Evolutionary conservation across 2,888 invertebrate genomes (phyloP), one percentile per base, ranked within the genome.

Genomic region (Tiliacea citrago): DNA sequence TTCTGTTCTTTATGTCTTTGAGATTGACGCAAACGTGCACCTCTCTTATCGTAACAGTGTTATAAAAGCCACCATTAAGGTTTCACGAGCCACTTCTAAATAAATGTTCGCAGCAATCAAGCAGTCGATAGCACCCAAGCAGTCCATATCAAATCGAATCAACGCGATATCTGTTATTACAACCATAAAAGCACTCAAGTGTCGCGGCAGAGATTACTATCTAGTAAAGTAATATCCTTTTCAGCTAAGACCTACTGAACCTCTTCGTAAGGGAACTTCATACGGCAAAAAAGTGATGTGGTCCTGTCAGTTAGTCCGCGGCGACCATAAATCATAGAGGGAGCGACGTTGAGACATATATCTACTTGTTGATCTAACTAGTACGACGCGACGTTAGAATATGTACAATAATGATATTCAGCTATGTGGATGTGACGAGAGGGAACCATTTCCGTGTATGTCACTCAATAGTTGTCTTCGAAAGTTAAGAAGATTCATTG

Each of bases 161-260:
- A 84, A 75, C 73, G 47, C 51, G 68, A 79, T 77, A 73, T 82
- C 81, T 62, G 84, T 83, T 80, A 82, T 77, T 75, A 81, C 77
- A 68, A 80, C 83, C 82, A 85, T 86, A 88, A 88, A 89, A 86
- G 82, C 81, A 81, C 85, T 83, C 83, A 82, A 89, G 88, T 89
- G 88, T 89, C 88, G 81, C 53, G n/a, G 60, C 78, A 69, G 77
- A 90, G 94, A 95, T 94, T 87, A 84, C 88, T 92, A 94, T 95
- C 94, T 91, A 82, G 85, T 82, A 91, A 92, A 89, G 94, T 92
- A 94, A 95, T 95, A 94, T 95, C 94, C 94, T 92, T 91, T 91
- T 86, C 39, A 89, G 89, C 88, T 87, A 88, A 89, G 90, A 88
- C 90, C 88, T 87, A 88, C 83, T 88, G 84, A 90, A 89, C 85